phyloP scores from a whole-genome alignment of 2,797 vertebrate species.

The Galaxias olidus region DNA sequence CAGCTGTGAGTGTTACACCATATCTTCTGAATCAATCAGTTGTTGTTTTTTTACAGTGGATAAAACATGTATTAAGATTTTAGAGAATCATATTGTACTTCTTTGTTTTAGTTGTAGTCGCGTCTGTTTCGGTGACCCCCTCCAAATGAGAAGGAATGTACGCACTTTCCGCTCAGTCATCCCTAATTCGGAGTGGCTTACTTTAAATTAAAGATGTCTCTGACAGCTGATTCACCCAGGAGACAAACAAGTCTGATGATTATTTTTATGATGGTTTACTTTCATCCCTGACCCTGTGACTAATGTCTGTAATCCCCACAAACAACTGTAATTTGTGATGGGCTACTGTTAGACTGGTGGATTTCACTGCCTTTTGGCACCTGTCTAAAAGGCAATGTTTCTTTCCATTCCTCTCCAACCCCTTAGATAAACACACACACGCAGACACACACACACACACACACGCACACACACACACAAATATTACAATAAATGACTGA shows the following conservation, averaged over 20 bases:
- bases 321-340: constrained; percentile 24
- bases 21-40: no score
- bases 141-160: constrained; percentile 38
- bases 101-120: not conserved
- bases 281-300: constrained; percentile 56
- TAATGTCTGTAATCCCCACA: constrained; percentile 44
- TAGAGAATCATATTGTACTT: not conserved
- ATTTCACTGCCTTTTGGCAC: constrained; percentile 31
- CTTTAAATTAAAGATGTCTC: constrained; percentile 44
- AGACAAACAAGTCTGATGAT: constrained; percentile 35
- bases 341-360: constrained; percentile 37
- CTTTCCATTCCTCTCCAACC: constrained; percentile 28
- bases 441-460: not conserved
- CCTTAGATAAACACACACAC: not conserved
- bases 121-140: constrained; percentile 25
- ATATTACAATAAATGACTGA: no score
- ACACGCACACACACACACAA: not conserved
- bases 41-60: no score
- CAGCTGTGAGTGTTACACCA: no score
- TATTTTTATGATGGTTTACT: constrained; percentile 52
- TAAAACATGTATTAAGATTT: not conserved
- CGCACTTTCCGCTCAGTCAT: constrained; percentile 29
- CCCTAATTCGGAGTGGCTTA: constrained; percentile 41
- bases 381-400: constrained; percentile 9
- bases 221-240: constrained; percentile 42